Conservation (phyloP, 2,113 vertebrate species). For the Gobio gobio region DNA sequence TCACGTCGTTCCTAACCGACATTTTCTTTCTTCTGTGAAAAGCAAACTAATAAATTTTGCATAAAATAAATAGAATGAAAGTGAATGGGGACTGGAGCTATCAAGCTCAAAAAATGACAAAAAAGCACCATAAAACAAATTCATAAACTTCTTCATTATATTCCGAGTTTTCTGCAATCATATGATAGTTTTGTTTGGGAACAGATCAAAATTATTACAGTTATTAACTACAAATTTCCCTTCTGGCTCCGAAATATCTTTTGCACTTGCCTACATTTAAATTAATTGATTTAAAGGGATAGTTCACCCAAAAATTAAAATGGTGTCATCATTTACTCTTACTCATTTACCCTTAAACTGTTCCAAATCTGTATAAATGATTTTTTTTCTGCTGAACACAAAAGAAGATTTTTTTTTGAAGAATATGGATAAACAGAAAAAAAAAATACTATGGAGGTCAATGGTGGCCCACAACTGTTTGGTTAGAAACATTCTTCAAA, state of each 20-base stretch:
- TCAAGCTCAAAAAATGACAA: background rate
- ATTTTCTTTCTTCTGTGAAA: background rate
- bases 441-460: too few species aligned
- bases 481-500: too few species aligned
- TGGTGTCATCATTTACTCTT: too few species aligned
- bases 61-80: background rate
- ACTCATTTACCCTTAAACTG: too few species aligned
- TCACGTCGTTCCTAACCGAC: background rate
- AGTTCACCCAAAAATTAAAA: too few species aligned
- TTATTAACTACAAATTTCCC: background rate
- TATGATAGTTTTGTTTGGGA: background rate
- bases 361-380: too few species aligned
- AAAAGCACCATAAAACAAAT: background rate
- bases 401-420: too few species aligned
- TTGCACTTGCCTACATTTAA: background rate
- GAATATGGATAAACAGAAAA: too few species aligned
- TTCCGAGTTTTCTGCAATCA: background rate
- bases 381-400: too few species aligned
- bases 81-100: background rate
- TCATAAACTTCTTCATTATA: background rate
- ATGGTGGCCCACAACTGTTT: too few species aligned
- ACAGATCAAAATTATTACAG: too few species aligned
- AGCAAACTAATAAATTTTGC: background rate
- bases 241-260: background rate
- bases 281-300: too few species aligned